A percentile compares a stretch with the other conserved stretches of the same genome.
phyloP scores from a whole-genome alignment of 1,140 invertebrate genomes.

The Aphelenchoides fujianensis region DNA sequence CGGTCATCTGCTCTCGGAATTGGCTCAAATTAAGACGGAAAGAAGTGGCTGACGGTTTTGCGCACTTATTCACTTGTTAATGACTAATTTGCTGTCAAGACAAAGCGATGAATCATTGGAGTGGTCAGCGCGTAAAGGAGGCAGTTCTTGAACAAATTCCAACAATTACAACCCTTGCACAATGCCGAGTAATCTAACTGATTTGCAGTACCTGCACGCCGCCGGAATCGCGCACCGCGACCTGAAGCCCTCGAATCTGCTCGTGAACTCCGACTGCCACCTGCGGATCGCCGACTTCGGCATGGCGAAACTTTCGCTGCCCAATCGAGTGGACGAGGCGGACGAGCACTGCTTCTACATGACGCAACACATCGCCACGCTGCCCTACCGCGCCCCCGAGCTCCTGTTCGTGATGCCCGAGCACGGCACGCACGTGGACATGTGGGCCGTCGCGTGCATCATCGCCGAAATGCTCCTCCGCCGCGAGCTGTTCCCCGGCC shows the following conservation, averaged over 20 bases:
- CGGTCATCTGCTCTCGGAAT: conserved; percentile 17
- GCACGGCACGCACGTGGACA: conserved; percentile 73
- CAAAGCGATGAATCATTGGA: no score
- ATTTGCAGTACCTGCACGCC: conserved; percentile 63
- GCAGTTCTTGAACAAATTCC: no score
- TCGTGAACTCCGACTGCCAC: conserved; percentile 66
- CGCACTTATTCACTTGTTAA: neutral
- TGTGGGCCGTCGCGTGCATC: conserved; percentile 99
- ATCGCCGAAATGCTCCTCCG: conserved; percentile 91
- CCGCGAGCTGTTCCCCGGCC: conserved; percentile 89
- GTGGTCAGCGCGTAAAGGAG: no score
- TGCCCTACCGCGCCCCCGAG: conserved; percentile 83
- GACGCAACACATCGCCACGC: conserved; percentile 82
- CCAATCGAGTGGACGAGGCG: conserved; percentile 31
- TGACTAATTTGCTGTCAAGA: no score
- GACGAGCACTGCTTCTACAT: conserved; percentile 41
- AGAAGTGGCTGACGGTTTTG: no score
- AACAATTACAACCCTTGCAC: no score
- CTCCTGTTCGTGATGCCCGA: conserved; percentile 95
- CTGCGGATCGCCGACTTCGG: conserved; percentile 66
- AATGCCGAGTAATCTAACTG: neutral
- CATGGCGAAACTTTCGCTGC: conserved; percentile 53
- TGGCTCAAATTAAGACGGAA: conserved; percentile 6
- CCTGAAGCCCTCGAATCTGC: conserved; percentile 66
- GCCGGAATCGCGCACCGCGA: conserved; percentile 65